Base-by-base conservation (phyloP, 2,797 vertebrate species). In the Lindbergichthys nudifrons region DNA sequence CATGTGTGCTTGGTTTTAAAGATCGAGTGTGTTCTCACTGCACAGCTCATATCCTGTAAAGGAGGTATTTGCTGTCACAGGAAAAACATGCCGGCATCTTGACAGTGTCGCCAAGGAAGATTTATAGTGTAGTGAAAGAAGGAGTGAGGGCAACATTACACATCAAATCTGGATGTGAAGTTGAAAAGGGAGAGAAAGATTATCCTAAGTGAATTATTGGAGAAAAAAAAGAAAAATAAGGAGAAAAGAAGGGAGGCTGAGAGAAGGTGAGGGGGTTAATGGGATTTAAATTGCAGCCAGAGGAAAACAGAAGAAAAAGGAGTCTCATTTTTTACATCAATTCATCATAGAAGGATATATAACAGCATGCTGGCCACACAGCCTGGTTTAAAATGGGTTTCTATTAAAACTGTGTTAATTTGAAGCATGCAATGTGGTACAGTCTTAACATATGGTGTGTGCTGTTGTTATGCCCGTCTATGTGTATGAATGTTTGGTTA, bases 61-160 rank as follows among this genome's bases (percentile, higher is more conserved):
- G 67, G 78, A 89, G 79, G 80, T 84, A 78, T 91, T 90, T 91
- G 81, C 71, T 80, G 78, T 88, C 78, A 72, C 70, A 62, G 68
- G 79, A 90, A 90, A 91, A 90, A 89, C 70, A 86, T 70, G 72
- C 42, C 14, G 65, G 63, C 68, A 42, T 83, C 70, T 73, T 88
- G 82, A 87, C 82, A 77, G 76, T 79, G 82, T 90, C 64, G 54
- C 81, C 83, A 69, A 32, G 42, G 43, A 88, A 89, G 83, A 93
- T 92, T 92, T 83, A 89, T 86, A 36, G 68, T 10, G 1, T 32
- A 67, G 53, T 39, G 58, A 77, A 58, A 63, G 66, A 76, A 41
- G 51, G 73, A 64, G 71, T 39, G 41, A 79, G 68, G 64, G 41
- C 67, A 75, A 72, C 73, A 77, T 59, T 65, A 77, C 53, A 75